Evolutionary conservation across 1,140 invertebrate genomes (phyloP).

Genomic region (Cephus cinctus): DNA sequence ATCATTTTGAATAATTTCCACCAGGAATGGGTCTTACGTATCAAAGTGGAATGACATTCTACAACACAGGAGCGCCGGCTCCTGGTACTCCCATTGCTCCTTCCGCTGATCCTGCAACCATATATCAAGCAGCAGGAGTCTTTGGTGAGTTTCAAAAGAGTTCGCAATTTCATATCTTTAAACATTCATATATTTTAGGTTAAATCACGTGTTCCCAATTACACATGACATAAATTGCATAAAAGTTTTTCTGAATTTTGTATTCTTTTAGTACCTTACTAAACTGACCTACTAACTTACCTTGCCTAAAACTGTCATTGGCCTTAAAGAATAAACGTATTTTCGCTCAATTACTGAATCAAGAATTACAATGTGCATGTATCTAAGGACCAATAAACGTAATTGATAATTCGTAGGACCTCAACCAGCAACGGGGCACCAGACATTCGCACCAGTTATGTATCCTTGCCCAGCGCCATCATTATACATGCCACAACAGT

Average conservation of each 20-base stretch:
- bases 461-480: conserved; percentile 52
- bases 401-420: conserved; percentile 34
- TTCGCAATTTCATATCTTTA: neutral
- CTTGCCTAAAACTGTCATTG: no score
- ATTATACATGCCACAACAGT: conserved; percentile 53
- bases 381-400: neutral
- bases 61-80: conserved; percentile 48
- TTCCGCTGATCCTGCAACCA: conserved; percentile 46
- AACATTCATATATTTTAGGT: no score
- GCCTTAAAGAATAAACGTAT: no score
- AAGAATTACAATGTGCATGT: neutral
- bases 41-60: conserved; percentile 63
- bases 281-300: no score
- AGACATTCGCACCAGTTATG: conserved; percentile 50
- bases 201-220: no score
- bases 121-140: conserved; percentile 54
- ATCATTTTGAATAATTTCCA: no score
- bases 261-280: no score
- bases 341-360: neutral
- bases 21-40: conserved; percentile 56
- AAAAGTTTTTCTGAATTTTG: no score
- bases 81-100: conserved; percentile 47
- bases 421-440: conserved; percentile 48
- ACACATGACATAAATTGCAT: no score
- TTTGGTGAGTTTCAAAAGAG: conserved; percentile 43